Percentiles rank a stretch among this genome's conserved stretches.
Conservation (phyloP, 2,113 vertebrate genomes). For the Casuarius casuarius region DNA sequence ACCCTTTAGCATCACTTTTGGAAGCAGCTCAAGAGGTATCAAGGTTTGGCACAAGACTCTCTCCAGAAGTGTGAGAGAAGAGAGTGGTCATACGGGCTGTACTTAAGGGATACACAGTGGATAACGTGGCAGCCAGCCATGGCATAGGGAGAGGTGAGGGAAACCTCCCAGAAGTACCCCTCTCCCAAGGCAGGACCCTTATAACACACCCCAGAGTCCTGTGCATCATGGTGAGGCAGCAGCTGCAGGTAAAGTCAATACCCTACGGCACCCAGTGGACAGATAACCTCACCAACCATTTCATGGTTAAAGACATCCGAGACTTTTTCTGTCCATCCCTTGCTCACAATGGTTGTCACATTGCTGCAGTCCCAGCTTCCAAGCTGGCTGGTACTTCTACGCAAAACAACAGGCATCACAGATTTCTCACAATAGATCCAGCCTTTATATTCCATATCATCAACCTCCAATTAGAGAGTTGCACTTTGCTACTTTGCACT, state of each 20-base stretch:
- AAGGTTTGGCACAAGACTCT: too few species aligned
- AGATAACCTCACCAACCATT: background rate
- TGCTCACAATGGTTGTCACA: background rate
- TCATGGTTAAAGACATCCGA: background rate
- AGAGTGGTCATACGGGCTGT: too few species aligned
- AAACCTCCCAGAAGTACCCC: too few species aligned
- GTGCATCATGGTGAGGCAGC: background rate
- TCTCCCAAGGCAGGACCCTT: background rate
- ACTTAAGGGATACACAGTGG: too few species aligned
- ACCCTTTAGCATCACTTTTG: too few species aligned
- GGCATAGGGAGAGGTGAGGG: too few species aligned
- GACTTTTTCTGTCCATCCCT: background rate
- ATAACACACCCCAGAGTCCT: background rate
- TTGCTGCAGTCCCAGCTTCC: background rate
- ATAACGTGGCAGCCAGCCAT: too few species aligned
- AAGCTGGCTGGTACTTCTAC: background rate
- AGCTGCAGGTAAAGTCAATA: background rate
- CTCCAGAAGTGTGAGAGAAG: too few species aligned
- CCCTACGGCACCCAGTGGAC: background rate
- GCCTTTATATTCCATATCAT: background rate
- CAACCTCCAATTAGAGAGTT: background rate
- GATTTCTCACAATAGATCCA: background rate
- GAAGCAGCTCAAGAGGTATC: too few species aligned
- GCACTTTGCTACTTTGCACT: background rate
- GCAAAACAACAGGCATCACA: background rate